phyloP scores from a whole-genome alignment of 2,888 invertebrate genomes.

The Merodon equestris region DNA sequence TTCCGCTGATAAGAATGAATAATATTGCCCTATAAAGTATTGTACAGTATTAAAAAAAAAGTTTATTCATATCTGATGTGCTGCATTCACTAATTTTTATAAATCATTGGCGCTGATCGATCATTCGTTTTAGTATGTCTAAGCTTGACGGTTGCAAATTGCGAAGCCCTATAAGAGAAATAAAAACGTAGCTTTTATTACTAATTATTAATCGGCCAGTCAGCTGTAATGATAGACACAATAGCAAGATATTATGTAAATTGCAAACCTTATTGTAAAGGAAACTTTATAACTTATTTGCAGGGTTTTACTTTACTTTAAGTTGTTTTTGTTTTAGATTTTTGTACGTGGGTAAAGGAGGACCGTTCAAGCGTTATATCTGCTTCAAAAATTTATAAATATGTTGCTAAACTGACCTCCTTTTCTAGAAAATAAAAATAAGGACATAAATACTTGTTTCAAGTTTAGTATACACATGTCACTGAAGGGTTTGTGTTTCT shows the following conservation, averaged over 20 bases:
- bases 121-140: constrained; percentile 93
- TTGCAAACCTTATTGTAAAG: constrained; percentile 61
- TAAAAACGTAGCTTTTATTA: no score
- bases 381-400: constrained; percentile 74
- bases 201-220: constrained; percentile 4
- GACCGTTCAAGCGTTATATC: constrained; percentile 43
- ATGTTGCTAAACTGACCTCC: constrained; percentile 76
- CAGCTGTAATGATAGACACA: neutral
- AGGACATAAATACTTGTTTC: constrained; percentile 23
- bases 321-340: constrained; percentile 15
- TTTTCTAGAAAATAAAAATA: constrained; percentile 73
- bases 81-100: constrained; percentile 69
- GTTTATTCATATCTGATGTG: neutral
- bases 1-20: no score
- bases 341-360: constrained; percentile 40
- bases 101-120: constrained; percentile 88
- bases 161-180: constrained; percentile 84
- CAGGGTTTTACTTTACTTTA: constrained; percentile 33
- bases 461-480: constrained; percentile 38
- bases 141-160: constrained; percentile 93
- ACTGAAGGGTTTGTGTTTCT: constrained; percentile 16
- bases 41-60: no score
- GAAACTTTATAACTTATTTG: constrained; percentile 53
- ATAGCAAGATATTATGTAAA: constrained; percentile 4
- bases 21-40: no score